phyloP scores from a whole-genome alignment of 64 coral and sea anemone genomes.

The Montipora foliosa region DNA sequence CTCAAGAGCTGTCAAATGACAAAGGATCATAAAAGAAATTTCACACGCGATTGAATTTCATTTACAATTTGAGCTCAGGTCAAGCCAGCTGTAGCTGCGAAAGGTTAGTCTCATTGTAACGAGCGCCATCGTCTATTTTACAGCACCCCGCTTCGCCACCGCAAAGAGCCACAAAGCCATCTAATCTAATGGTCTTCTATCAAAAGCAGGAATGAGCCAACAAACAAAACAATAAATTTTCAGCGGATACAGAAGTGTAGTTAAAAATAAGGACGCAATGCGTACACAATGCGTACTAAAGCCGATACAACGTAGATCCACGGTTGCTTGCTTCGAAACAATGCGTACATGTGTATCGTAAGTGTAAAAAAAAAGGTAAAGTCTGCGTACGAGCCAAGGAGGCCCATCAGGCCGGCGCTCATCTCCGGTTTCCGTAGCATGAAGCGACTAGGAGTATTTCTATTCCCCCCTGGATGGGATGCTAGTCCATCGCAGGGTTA shows the following conservation, averaged over 20 bases:
- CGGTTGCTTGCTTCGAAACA: background rate
- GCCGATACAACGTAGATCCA: too few species aligned
- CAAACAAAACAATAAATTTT: slow-evolving; percentile 16
- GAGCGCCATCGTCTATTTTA: background rate
- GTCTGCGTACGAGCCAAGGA: too few species aligned
- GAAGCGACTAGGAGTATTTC: too few species aligned
- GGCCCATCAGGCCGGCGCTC: too few species aligned
- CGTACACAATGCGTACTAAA: background rate
- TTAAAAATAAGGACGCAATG: background rate
- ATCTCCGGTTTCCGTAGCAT: too few species aligned
- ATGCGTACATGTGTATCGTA: too few species aligned
- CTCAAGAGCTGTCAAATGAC: background rate
- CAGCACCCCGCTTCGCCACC: background rate
- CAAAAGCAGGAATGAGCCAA: background rate
- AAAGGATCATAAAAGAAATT: background rate
- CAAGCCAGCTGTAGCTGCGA: background rate
- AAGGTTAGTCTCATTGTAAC: background rate
- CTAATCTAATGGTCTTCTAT: too few species aligned
- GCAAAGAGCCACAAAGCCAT: background rate
- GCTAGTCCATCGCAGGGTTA: too few species aligned
- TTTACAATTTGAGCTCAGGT: too few species aligned
- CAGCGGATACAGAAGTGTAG: background rate
- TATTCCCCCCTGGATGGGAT: too few species aligned
- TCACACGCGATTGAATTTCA: background rate
- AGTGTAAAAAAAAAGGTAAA: too few species aligned